Evolutionary conservation across 2,888 invertebrate species (phyloP), one percentile per base, ranked within the genome.

Genomic region (Acanthopleura granulata): DNA sequence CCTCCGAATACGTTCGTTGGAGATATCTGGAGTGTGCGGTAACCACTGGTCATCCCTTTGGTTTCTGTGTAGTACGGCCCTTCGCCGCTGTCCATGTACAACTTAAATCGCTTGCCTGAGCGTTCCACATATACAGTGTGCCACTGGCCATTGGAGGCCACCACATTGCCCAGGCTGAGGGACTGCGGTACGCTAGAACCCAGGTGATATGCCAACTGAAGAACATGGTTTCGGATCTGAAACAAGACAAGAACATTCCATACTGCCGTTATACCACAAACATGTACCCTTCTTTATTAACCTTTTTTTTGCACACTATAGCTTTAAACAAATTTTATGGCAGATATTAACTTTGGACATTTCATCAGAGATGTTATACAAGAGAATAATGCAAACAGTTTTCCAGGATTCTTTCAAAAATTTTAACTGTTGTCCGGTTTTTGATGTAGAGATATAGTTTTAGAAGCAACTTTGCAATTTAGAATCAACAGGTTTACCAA

Each of bases 131-230:
- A 93, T 9, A 97, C 97, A 74, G 96, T 96, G 89, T 99, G 98
- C 98, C 98, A 98, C 86, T 97, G 97, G 0, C 98, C 98, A 90
- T 98, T 98, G 88, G 97, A 96, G 1, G 98, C 97, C 83, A 95
- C 95, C 16, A 83, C 83, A 72, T 97, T 92, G 95, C 96, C 96
- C 83, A 98, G 94, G 87, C 96, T 95, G 49, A 85, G 79, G 25
- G 73, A 77, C 79, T 94, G 94, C 89, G 97, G 97, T 90, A 97
- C 97, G 9, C 82, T 82, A 61, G 97, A 96, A 90, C 98, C 98
- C 74, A 72, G 57, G 16, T 57, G 57, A 57, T 57, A 57, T 18
- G n/a, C 22, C 57, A 57, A 12, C 1, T 57, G 57, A 22, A 57
- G 57, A 22, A 40, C 9, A 40, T 40, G 40, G 40, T 40, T 40